Percentiles rank a stretch among this genome's conserved stretches.
Evolutionary conservation across 2,113 vertebrate species (phyloP).

Genomic region (rat (Rattus norvegicus)): DNA sequence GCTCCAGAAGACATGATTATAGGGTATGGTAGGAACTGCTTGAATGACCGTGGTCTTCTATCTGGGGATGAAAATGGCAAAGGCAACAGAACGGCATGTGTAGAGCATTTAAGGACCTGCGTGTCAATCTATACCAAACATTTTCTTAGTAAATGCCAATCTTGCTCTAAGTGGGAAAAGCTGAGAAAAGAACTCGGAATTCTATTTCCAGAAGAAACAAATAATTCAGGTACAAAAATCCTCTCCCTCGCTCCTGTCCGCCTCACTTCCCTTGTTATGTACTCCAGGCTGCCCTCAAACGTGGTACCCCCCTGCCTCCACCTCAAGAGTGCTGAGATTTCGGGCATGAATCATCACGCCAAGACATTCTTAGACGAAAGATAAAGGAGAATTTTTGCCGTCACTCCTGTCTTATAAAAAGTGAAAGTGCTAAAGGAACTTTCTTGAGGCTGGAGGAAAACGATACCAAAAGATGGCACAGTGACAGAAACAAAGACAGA

Average conservation of each 20-base stretch:
- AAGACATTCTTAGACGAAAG: neutral
- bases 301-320: neutral
- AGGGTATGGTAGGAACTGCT: neutral
- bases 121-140: neutral
- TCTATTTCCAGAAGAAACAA: neutral
- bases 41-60: neutral
- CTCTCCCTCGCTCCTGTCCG: neutral
- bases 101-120: neutral
- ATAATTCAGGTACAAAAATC: neutral
- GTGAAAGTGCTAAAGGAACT: neutral
- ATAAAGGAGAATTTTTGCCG: neutral
- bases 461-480: neutral
- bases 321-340: neutral
- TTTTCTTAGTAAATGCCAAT: neutral
- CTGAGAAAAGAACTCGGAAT: neutral
- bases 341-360: neutral
- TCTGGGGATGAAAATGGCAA: neutral
- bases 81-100: fast-evolving
- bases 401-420: neutral
- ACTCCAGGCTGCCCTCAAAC: neutral
- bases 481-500: neutral
- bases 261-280: neutral
- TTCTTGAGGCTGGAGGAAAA: neutral
- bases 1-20: neutral
- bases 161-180: neutral